Evolutionary conservation across 2,113 vertebrate genomes (phyloP).

Genomic region (Myocastor coypus): DNA sequence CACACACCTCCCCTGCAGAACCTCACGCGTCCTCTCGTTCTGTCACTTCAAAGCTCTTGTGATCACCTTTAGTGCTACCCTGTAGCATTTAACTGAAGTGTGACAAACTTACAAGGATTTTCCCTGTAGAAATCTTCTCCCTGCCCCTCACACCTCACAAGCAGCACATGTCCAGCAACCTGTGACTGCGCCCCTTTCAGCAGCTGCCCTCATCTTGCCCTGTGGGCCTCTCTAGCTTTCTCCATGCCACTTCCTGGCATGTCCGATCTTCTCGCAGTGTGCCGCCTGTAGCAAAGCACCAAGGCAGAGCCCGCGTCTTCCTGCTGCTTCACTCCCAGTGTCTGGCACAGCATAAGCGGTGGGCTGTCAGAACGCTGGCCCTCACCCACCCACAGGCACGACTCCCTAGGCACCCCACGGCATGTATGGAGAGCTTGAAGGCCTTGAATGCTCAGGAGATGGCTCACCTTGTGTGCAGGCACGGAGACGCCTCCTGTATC

Average conservation of each 20-base stretch:
- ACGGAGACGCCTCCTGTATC: accelerated
- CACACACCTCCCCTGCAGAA: neutral
- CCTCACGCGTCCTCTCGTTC: neutral
- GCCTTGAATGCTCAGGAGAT: neutral
- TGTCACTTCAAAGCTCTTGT: neutral
- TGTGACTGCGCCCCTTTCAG: neutral
- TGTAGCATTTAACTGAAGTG: neutral
- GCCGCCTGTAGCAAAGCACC: accelerated
- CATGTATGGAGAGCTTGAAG: neutral
- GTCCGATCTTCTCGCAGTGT: neutral
- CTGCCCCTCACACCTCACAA: neutral
- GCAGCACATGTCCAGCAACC: neutral
- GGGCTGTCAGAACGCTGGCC: accelerated
- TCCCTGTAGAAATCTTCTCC: neutral
- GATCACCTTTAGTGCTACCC: neutral
- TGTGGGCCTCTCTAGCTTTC: neutral
- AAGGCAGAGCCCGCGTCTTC: no score
- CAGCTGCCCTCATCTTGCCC: neutral
- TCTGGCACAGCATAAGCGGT: accelerated
- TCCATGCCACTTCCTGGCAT: accelerated
- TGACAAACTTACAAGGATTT: neutral
- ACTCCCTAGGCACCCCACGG: accelerated
- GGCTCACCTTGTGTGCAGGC: accelerated
- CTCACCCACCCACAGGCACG: neutral
- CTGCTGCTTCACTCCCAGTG: neutral